Conservation (phyloP, 2,888 invertebrate genomes). For the Limnephilus auricula region DNA sequence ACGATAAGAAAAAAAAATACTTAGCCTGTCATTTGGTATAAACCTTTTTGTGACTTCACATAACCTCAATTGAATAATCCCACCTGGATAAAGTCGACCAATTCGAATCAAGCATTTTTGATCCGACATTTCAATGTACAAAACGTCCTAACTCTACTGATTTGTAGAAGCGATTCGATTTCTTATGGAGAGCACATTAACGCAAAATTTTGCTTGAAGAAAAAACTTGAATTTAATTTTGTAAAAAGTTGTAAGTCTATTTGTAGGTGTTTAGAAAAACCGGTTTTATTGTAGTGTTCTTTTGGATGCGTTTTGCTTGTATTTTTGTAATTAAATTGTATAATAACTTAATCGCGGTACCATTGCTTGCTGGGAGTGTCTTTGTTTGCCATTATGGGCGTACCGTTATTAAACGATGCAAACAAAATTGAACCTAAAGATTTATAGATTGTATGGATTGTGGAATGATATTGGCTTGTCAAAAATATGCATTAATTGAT, state of each 20-base stretch:
- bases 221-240: background rate
- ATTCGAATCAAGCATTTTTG: conserved; percentile 20
- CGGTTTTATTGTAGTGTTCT: background rate
- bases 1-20: background rate
- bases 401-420: background rate
- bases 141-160: background rate
- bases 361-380: conserved; percentile 15
- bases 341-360: conserved; percentile 10
- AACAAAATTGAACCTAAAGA: background rate
- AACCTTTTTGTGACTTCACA: background rate
- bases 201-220: background rate
- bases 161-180: background rate
- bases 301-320: background rate
- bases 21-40: background rate
- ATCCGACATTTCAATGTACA: background rate
- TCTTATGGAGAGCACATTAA: background rate
- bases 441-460: background rate
- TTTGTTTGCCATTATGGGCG: conserved; percentile 26
- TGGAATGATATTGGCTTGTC: background rate
- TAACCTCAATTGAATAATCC: background rate
- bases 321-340: background rate
- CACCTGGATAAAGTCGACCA: conserved; percentile 16
- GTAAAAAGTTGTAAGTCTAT: background rate
- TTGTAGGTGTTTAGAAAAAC: background rate
- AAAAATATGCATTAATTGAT: conserved; percentile 9